These are phyloP conservation scores for Neodon shergylaensis DNA, from an alignment of 2,113 vertebrate species.

Conservation along the genomic window DNA sequence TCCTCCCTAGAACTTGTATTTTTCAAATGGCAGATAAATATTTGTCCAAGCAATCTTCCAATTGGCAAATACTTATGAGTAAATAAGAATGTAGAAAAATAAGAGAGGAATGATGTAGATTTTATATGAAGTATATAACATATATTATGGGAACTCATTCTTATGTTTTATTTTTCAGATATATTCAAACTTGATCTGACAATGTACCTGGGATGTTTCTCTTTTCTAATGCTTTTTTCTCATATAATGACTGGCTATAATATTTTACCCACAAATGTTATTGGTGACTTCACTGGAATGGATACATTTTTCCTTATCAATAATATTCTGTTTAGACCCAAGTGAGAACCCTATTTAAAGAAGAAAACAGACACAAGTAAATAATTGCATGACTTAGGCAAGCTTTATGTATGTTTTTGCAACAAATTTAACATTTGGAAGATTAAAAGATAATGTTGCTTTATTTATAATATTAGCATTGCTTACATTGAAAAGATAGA, in stretches of 20 bases:
- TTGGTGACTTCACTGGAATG: not conserved
- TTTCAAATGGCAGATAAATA: not conserved
- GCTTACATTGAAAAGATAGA: not conserved
- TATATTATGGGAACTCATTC: not conserved
- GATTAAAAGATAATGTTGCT: not conserved
- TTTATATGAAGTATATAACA: not conserved
- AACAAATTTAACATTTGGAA: not conserved
- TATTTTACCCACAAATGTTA: not conserved
- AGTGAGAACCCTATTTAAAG: not conserved
- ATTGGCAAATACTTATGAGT: not conserved
- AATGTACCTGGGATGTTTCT: not conserved
- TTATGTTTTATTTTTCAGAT: not conserved
- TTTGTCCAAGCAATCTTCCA: not conserved
- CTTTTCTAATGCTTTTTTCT: too few species aligned
- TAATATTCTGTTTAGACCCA: not conserved
- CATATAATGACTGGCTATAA: not conserved
- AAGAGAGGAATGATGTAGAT: not conserved
- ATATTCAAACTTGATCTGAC: not conserved
- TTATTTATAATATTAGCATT: constrained; percentile 30
- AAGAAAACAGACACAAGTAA: not conserved
- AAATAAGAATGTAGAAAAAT: not conserved
- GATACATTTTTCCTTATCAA: not conserved
- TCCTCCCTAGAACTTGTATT: not conserved
- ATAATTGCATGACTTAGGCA: not conserved
- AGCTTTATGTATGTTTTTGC: not conserved